A percentile compares a stretch with the other conserved stretches of the same genome.
Evolutionary conservation across 2,113 vertebrate species (phyloP).

Genomic region (pig (Sus scrofa)): DNA sequence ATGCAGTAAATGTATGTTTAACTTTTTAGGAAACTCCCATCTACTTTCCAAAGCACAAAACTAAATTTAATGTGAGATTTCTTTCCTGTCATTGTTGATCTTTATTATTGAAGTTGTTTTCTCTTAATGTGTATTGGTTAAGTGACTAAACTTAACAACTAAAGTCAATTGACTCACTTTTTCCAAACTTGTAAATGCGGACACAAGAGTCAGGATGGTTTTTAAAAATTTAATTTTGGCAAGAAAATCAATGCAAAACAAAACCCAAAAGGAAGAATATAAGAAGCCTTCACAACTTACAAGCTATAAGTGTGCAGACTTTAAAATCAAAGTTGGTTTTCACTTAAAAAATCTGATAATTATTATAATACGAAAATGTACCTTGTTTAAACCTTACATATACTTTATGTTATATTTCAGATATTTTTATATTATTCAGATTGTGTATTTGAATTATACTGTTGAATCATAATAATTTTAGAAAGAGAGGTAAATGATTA

Average conservation of each 20-base stretch:
- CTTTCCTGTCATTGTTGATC: background rate
- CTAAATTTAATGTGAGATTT: background rate
- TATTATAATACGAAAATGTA: background rate
- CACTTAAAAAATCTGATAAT: conserved; percentile 1
- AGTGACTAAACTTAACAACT: conserved; percentile 1
- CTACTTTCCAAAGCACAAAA: background rate
- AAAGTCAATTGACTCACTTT: background rate
- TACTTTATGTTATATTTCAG: background rate
- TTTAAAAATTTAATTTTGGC: background rate
- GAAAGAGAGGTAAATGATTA: background rate
- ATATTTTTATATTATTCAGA: background rate
- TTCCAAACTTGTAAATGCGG: background rate
- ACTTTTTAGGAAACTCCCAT: background rate
- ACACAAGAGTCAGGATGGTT: background rate
- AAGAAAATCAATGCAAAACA: conserved; percentile 7
- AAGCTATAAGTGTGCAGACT: background rate
- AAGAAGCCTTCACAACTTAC: background rate
- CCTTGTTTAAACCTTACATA: background rate
- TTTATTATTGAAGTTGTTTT: background rate
- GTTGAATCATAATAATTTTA: conserved; percentile 41
- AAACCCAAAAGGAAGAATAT: background rate
- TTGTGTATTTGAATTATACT: background rate
- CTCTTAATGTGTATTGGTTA: background rate
- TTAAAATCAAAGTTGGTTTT: background rate
- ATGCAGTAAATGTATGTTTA: background rate